phyloP scores from a whole-genome alignment of 2,888 invertebrate species.

The Dryobotodes eremita region DNA sequence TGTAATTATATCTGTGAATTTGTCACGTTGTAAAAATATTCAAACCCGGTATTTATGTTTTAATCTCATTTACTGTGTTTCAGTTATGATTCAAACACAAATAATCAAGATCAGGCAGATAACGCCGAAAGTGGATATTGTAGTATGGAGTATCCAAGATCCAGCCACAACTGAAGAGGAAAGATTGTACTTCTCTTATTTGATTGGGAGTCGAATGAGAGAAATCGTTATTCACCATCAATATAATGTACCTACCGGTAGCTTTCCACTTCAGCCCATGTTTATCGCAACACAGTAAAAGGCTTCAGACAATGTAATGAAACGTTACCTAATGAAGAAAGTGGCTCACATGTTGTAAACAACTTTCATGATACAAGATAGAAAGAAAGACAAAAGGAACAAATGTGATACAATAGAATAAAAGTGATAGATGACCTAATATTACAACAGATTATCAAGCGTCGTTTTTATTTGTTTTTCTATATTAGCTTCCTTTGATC shows the following conservation, averaged over 20 bases:
- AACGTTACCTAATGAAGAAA: constrained; percentile 9
- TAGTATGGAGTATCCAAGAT: constrained; percentile 79
- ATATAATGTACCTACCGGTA: constrained; percentile 76
- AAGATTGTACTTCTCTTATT: constrained; percentile 55
- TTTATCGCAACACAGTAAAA: not conserved
- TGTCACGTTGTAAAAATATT: not conserved
- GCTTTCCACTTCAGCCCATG: not conserved
- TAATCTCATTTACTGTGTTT: constrained; percentile 26
- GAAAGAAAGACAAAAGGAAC: not conserved
- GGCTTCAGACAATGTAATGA: not conserved
- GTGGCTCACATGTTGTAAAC: constrained; percentile 25
- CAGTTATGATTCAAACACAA: constrained; percentile 82
- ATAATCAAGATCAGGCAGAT: constrained; percentile 82
- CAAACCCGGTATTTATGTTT: not conserved
- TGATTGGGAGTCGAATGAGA: constrained; percentile 74
- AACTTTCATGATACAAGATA: constrained; percentile 10
- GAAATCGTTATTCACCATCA: constrained; percentile 76
- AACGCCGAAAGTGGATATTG: constrained; percentile 78
- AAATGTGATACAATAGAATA: not conserved
- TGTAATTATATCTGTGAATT: constrained; percentile 80
- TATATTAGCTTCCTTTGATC: not conserved
- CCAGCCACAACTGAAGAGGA: constrained; percentile 68
- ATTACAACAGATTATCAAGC: not conserved
- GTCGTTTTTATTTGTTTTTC: not conserved
- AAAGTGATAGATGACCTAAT: not conserved